Conservation (phyloP, 1,140 invertebrate species). For the Helicoverpa zea region DNA sequence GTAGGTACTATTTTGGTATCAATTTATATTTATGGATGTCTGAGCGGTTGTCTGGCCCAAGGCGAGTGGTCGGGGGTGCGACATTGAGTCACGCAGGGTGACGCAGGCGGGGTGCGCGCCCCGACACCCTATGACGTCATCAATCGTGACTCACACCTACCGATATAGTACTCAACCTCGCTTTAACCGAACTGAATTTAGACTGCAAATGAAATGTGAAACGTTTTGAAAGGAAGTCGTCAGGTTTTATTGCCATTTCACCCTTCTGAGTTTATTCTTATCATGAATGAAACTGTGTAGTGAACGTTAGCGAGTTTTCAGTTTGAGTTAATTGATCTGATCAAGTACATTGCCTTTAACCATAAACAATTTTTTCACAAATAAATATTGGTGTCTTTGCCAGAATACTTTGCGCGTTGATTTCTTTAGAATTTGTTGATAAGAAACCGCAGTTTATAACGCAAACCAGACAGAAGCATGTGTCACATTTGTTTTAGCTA, state of each 20-base stretch:
- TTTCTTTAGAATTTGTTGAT: background rate
- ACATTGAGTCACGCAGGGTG: conserved; percentile 70
- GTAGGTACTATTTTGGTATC: conserved; percentile 47
- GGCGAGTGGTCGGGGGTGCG: conserved; percentile 48
- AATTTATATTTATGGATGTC: conserved; percentile 58
- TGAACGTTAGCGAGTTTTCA: background rate
- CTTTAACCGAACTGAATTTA: conserved; percentile 34
- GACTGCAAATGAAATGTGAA: conserved; percentile 45
- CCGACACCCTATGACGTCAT: conserved; percentile 75
- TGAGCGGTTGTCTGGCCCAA: conserved; percentile 51
- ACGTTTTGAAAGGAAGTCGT: conserved; percentile 42
- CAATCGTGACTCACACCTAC: conserved; percentile 66
- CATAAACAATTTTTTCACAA: conserved; percentile 18
- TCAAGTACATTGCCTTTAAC: background rate
- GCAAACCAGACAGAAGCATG: background rate
- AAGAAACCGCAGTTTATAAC: background rate
- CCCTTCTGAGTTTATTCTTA: conserved; percentile 36
- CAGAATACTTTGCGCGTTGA: background rate
- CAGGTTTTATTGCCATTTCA: conserved; percentile 47
- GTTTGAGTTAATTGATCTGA: too few relatives aligned
- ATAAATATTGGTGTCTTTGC: background rate
- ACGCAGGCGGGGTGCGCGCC: conserved; percentile 69
- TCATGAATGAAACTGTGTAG: conserved; percentile 15
- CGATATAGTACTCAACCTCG: conserved; percentile 60
- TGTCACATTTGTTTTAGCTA: conserved; percentile 1